Evolutionary conservation across 37 sponge, comb jelly and placozoan species (phyloP).

Genomic region (Eunapius fragilis): DNA sequence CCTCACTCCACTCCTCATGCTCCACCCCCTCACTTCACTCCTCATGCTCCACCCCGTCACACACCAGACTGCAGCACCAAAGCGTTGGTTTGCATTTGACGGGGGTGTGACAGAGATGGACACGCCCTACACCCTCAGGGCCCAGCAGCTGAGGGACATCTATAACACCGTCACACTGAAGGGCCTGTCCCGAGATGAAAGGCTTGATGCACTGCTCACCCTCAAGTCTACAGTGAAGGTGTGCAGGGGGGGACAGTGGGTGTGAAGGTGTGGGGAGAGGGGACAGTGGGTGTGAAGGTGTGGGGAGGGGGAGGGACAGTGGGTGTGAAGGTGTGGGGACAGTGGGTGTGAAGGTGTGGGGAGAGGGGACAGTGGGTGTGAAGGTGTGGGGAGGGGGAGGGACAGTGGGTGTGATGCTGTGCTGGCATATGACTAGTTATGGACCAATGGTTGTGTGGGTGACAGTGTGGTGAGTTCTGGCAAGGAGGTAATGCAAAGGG

Average conservation of each 20-base stretch:
- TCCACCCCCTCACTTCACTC: neutral
- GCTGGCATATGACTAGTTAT: neutral
- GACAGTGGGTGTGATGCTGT: neutral
- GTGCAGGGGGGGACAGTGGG: neutral
- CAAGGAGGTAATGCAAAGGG: no score
- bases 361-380: neutral
- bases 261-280: neutral
- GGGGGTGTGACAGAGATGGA: slow-evolving; percentile 84
- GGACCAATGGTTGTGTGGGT: no score
- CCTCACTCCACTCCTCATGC: no score
- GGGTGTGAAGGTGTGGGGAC: neutral
- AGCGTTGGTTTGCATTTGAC: slow-evolving; percentile 88
- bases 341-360: neutral
- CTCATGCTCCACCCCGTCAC: neutral
- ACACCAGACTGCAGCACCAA: slow-evolving; percentile 79
- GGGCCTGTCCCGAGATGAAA: slow-evolving; percentile 65
- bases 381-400: neutral
- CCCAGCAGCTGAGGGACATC: slow-evolving; percentile 76
- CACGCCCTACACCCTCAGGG: slow-evolving; percentile 81
- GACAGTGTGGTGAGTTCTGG: no score
- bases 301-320: no score
- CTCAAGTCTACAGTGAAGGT: slow-evolving; percentile 85
- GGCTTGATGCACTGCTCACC: slow-evolving; percentile 82
- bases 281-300: neutral
- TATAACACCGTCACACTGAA: slow-evolving; percentile 63